Base-by-base conservation (phyloP, 1,140 invertebrate genomes). In the Nixonia krombeini region DNA sequence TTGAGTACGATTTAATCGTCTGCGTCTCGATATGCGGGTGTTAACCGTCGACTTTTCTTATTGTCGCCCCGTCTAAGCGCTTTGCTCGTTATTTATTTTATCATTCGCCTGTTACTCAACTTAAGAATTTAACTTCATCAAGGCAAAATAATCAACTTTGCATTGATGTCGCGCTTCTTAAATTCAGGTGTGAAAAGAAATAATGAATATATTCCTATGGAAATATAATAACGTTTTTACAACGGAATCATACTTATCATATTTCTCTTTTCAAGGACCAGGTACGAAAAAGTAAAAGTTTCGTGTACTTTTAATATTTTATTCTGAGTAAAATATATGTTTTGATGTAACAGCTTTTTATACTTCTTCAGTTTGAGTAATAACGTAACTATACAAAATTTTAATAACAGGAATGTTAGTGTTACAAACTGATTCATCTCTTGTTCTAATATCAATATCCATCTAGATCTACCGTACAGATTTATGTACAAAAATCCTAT, bases 331-430 rank as follows among this genome's bases (percentile, higher is more conserved):
- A 68, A 68, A 68, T 68, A 68, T 29, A 29, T 68, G 61, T 52
- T 21, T 21, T 3, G 6, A 21, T 21, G 21, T 6, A 21, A 21
- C 6, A 21, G 21, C 2, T 21, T 21, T 21, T 21, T 21, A 21
- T 21, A 21, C 6, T 21, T 21, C 21, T 68, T 68, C 31, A 68
- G 62, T 52, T 62, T 37, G 58, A 61, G 62, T 67, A 61, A 68
- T 68, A 62, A 68, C 44, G 47, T 58, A 68, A 62, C 65, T 68
- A 68, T 68, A 68, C 65, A 68, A 68, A 68, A 68, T 62, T 68
- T 52, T 62, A 68, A 68, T 68, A 62, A 53, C 62, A 68, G 62
- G 62, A 61, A 68, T 37, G 57, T 68, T 51, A 59, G 61, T 67
- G 53, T 66, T 66, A 67, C 52, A 61, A 51, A 57, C 61, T 31